Percentiles rank a stretch among this genome's conserved stretches.
These are phyloP conservation scores for Bubo blakistoni DNA, from an alignment of 2,113 vertebrate genomes.

Conservation along the genomic window DNA sequence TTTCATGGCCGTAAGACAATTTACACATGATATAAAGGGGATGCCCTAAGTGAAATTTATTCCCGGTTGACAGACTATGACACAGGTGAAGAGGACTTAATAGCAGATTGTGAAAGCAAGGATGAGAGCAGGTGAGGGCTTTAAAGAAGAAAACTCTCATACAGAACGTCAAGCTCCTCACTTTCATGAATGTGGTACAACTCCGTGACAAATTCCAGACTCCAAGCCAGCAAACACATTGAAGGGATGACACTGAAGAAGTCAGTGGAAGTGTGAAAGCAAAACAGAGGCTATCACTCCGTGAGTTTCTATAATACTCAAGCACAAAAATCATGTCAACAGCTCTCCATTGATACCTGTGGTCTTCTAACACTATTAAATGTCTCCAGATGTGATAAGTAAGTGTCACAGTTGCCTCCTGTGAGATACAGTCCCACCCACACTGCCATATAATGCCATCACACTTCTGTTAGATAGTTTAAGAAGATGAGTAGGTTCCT, in stretches of 20 bases:
- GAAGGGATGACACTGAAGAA: neutral
- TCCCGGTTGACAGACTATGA: rapidly evolving
- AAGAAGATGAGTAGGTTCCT: neutral
- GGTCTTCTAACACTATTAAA: neutral
- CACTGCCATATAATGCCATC: neutral
- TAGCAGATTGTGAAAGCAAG: neutral
- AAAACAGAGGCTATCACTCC: neutral
- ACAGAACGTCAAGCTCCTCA: neutral
- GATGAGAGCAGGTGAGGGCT: neutral
- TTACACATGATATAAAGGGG: neutral
- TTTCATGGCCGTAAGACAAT: neutral
- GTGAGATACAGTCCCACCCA: neutral
- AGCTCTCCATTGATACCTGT: neutral
- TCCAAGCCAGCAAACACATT: neutral
- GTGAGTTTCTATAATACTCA: neutral
- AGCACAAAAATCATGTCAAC: neutral
- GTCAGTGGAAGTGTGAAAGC: neutral
- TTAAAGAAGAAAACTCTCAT: neutral
- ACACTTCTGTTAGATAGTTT: neutral
- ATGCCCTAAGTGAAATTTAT: neutral
- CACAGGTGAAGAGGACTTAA: neutral
- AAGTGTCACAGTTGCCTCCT: neutral
- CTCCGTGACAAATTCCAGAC: rapidly evolving
- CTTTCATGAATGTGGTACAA: neutral
- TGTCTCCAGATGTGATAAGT: neutral